Evolutionary conservation across 1,140 invertebrate species (phyloP).

Genomic region (Venustaconcha ellipsiformis): DNA sequence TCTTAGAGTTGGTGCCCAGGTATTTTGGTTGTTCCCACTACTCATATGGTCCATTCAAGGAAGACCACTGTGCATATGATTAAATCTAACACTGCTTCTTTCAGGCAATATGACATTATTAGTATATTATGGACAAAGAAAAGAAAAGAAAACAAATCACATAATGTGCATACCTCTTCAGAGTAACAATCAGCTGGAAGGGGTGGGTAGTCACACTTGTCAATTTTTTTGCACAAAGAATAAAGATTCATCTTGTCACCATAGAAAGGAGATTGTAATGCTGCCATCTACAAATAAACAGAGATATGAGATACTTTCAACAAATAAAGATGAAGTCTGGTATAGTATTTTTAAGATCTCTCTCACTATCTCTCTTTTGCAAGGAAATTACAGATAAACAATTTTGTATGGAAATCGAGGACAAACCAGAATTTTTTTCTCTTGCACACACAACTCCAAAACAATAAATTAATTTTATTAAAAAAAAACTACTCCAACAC

Average conservation of each 20-base stretch:
- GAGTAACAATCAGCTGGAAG: constrained; percentile 77
- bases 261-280: constrained; percentile 80
- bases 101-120: neutral
- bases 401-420: too few relatives aligned
- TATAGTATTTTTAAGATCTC: too few relatives aligned
- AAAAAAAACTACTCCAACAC: too few relatives aligned
- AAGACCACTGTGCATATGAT: neutral
- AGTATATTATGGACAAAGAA: neutral
- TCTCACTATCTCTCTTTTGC: too few relatives aligned
- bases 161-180: constrained; percentile 69
- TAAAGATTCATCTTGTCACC: constrained; percentile 79
- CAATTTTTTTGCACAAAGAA: constrained; percentile 78
- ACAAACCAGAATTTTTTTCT: too few relatives aligned
- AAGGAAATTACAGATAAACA: too few relatives aligned
- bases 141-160: neutral
- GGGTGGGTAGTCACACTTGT: constrained; percentile 78
- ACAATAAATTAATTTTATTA: too few relatives aligned
- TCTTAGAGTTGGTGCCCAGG: neutral
- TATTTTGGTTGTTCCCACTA: too few relatives aligned
- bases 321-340: too few relatives aligned
- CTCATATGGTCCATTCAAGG: neutral
- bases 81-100: neutral
- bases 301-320: too few relatives aligned
- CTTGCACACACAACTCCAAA: too few relatives aligned
- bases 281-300: constrained; percentile 74